Percentiles rank a stretch among this genome's conserved stretches.
Conservation (phyloP, 2,888 invertebrate genomes). For the Platynereis dumerilii region DNA sequence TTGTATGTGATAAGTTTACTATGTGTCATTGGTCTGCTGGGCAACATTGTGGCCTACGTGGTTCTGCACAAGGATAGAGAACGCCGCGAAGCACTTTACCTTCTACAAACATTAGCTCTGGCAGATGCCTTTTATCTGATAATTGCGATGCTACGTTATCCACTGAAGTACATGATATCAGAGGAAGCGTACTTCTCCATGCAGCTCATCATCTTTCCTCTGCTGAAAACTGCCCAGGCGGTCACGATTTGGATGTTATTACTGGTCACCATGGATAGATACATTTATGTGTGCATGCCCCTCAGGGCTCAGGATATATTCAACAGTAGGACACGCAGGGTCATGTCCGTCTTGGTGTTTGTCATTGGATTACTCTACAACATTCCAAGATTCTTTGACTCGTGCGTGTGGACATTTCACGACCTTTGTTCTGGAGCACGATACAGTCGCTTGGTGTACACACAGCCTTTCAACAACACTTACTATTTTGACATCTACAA, state of each 20-base stretch:
- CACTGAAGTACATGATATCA: conserved; percentile 31
- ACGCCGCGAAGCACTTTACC: conserved; percentile 30
- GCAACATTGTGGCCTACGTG: conserved; percentile 31
- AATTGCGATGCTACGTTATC: conserved; percentile 33
- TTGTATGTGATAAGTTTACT: conserved; percentile 32
- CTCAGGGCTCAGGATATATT: conserved; percentile 30
- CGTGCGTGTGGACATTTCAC: conserved; percentile 22
- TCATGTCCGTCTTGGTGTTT: conserved; percentile 25
- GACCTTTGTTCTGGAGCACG: conserved; percentile 15
- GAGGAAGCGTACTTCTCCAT: conserved; percentile 17
- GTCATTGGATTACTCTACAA: conserved; percentile 32
- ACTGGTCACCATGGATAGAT: conserved; percentile 37
- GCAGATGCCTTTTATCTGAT: conserved; percentile 35
- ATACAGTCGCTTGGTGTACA: conserved; percentile 16
- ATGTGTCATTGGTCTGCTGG: conserved; percentile 30
- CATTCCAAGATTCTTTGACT: conserved; percentile 35
- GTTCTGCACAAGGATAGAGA: conserved; percentile 33
- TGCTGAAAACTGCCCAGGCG: conserved; percentile 36
- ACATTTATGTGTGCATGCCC: conserved; percentile 35
- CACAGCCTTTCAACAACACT: conserved; percentile 25
- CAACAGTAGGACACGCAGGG: conserved; percentile 22
- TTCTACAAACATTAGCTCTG: conserved; percentile 34
- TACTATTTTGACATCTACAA: conserved; percentile 34
- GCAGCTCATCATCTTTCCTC: conserved; percentile 34
- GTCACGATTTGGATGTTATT: conserved; percentile 39